These are phyloP conservation scores for Prunella strophiata DNA, from an alignment of 2,797 vertebrate genomes.

Conservation along the genomic window DNA sequence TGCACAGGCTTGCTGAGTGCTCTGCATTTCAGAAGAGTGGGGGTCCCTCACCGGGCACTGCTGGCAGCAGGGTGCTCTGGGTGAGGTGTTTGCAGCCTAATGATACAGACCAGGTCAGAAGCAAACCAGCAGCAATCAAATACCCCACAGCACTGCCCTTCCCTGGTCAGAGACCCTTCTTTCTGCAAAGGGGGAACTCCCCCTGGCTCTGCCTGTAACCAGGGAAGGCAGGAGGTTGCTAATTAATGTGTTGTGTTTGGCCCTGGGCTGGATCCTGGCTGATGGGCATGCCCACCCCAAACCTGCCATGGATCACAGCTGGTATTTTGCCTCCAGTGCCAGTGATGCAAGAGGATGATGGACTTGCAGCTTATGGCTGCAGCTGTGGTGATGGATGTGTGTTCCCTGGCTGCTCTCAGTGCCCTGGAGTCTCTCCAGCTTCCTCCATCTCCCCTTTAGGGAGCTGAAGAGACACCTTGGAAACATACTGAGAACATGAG, in stretches of 20 bases:
- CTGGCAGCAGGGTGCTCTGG: background rate
- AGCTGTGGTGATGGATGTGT: background rate
- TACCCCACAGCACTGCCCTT: accelerated
- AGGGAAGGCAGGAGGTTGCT: background rate
- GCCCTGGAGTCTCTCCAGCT: background rate
- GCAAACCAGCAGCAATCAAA: background rate
- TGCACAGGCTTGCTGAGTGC: background rate
- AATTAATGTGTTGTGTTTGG: background rate
- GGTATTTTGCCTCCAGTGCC: background rate
- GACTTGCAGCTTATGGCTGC: background rate
- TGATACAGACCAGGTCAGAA: background rate
- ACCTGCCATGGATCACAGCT: background rate
- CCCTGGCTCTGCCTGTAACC: background rate
- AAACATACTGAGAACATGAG: background rate
- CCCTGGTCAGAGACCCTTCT: background rate
- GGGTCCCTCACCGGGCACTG: background rate
- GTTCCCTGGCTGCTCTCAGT: background rate
- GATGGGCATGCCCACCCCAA: background rate
- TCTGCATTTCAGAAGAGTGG: background rate
- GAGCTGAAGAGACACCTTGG: background rate
- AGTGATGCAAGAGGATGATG: background rate
- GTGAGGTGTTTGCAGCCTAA: background rate
- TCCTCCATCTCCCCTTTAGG: background rate
- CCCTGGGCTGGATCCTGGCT: background rate
- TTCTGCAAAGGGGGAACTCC: background rate